Base-by-base conservation (phyloP, 2,888 invertebrate genomes). In the Balanococcus diminutus region DNA sequence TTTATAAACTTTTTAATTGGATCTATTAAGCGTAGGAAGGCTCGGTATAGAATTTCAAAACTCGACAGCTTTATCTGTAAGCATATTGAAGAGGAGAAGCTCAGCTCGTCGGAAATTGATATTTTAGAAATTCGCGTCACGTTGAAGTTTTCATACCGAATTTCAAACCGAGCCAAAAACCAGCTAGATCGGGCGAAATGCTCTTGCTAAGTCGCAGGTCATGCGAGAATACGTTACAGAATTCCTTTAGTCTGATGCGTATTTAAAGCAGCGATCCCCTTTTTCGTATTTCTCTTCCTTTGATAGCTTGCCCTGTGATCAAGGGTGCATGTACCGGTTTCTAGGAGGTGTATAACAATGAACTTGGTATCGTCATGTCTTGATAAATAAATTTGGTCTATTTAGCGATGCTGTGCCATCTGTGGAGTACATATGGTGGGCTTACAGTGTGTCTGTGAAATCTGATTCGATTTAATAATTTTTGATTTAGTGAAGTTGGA, bases 121-220 rank as follows among this genome's bases (percentile, higher is more conserved):
- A 67, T 67, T 67, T 67, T 28, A 28, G 14, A 67, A 67, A 67
- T 67, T 67, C 67, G 14, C 6, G 67, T 67, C 67, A 67, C 67
- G 67, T 67, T 19, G n/a, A 67, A 1, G 67, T 67, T 28, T 28
- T 28, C 28, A 28, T 16, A n/a, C n/a, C n/a, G 16, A 67, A 67
- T 67, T 67, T 67, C 67, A 28, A 19, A 56, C 22, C 56, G 67
- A 67, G 67, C 67, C 67, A 67, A 67, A 67, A 67, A 67, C 67
- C 5, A 67, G 67, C 25, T 28, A 67, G 11, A 46, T 25, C 16
- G 14, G 28, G 67, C n/a, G 67, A 67, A 67, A 16, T 28, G 67
- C 56, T 56, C n/a, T n/a, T n/a, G n/a, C n/a, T n/a, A n/a, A n/a
- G n/a, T n/a, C 56, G 56, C 11, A 4, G 28, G 67, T 28, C 28